Base-by-base conservation (phyloP, 2,888 invertebrate genomes). In the Liopterus haemorrhoidalis region DNA sequence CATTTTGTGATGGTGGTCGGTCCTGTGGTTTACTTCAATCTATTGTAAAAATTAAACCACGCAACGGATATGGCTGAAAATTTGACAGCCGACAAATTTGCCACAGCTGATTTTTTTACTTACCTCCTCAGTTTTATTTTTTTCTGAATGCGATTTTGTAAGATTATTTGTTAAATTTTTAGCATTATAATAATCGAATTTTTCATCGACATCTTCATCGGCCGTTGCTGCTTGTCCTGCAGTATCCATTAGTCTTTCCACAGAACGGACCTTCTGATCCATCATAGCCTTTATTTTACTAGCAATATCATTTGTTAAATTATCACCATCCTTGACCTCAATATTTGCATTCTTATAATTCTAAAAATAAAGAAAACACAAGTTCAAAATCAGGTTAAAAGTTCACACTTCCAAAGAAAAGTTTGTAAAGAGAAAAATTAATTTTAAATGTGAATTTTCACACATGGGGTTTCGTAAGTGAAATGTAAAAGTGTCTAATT, bases 251-350 rank as follows among this genome's bases (percentile, higher is more conserved):
- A 92, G 90, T 58, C 91, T 75, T 83, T 84, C 60, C 16, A 93
- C 87, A 6, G 92, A 90, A 55, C 86, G 84, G 50, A 89, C 85
- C 73, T 91, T 91, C 28, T 85, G 77, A 53, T 85, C 85, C 82
- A 91, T 85, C 85, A 92, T 90, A 41, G 79, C 81, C 59, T 85
- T 82, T 47, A 94, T 85, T 57, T 89, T 85, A 53, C 82, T 81
- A 6, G 86, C 82, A 72, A 92, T 89, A 51, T 86, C 85, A 57
- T 82, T 81, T 20, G 90, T 82, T 61, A 93, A 71, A 59, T 80
- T 77, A 56, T 78, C 76, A 4, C 92, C 88, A 64, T 87, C 84
- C 27, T 81, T 72, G 54, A 81, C 78, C 36, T 90, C 78, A 62
- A 33, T 37, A 2, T 78, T 78, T 11, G 84, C 85, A 41, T 65